Base-by-base conservation (phyloP, 2,888 invertebrate genomes). In the Drosophila peninsularis region DNA sequence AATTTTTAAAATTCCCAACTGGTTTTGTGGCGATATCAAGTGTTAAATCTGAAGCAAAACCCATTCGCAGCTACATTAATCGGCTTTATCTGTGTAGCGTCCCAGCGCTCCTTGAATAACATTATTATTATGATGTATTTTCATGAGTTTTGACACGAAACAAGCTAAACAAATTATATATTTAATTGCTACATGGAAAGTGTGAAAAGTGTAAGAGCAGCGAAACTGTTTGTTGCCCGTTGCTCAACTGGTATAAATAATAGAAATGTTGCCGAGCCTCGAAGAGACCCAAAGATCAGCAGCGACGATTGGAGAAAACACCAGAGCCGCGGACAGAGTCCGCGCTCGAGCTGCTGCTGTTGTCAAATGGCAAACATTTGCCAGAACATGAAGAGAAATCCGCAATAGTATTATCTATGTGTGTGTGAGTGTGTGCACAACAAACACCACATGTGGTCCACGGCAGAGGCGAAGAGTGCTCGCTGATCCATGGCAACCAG, bases 111-210 rank as follows among this genome's bases (percentile, higher is more conserved):
- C 71, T 83, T 77, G 61, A 73, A 68, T 63, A 78, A 78, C 60
- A 79, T 62, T 74, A 76, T 79, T 82, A 85, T 70, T 63, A 78
- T 74, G 62, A 85, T 88, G 86, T 82, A 75, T 85, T 82, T 88
- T 78, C 73, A 73, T 70, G 65, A 64, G 73, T 88, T 83, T 77
- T 82, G 88, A 88, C 83, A 79, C 57, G 62, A 82, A 75, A 88
- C 85, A 85, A 80, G 84, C 61, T 68, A 86, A 81, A 83, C 87
- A 85, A 88, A 86, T 85, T 85, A 85, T 83, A 79, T 85, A 87
- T 85, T 85, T 89, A 85, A 89, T 85, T 85, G 87, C 73, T 81
- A 87, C 89, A 88, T 71, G 78, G 88, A 88, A 88, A 83, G 88
- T 88, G 88, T 79, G 88, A 88, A 88, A 82, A 82, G 72, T 75